These are phyloP conservation scores for Plebejus argus DNA, from an alignment of 2,888 invertebrate species.

Conservation along the genomic window DNA sequence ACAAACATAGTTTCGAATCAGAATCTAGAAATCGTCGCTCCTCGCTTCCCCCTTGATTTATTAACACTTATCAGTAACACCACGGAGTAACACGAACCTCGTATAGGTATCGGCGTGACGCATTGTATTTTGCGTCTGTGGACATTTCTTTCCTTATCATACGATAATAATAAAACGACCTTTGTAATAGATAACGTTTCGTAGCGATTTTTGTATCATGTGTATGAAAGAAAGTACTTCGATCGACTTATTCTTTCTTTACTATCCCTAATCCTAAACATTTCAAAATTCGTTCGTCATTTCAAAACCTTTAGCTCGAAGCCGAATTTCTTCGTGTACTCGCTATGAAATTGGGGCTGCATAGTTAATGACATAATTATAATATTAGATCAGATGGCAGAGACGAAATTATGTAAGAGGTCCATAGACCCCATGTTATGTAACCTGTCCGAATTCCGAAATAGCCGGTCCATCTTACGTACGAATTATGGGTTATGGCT, in stretches of 20 bases:
- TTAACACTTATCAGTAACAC: slow-evolving; percentile 27
- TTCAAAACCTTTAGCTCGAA: neutral
- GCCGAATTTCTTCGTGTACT: neutral
- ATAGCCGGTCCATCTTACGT: slow-evolving; percentile 3
- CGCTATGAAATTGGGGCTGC: neutral
- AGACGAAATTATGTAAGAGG: slow-evolving; percentile 25
- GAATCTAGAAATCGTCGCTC: slow-evolving; percentile 2
- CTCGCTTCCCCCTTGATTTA: slow-evolving; percentile 16
- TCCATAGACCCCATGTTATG: slow-evolving; percentile 22
- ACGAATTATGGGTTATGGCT: slow-evolving; percentile 14
- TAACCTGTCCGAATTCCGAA: slow-evolving; percentile 22
- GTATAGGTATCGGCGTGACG: slow-evolving; percentile 31
- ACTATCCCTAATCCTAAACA: neutral
- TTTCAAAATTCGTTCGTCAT: neutral
- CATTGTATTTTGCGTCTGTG: slow-evolving; percentile 31
- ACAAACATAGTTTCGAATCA: slow-evolving; percentile 6
- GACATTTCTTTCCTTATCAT: slow-evolving; percentile 50
- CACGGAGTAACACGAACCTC: too few species aligned
- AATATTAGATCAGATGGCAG: slow-evolving; percentile 13
- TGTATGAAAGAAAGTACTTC: slow-evolving; percentile 21
- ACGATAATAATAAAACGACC: slow-evolving; percentile 58
- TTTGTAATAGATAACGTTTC: slow-evolving; percentile 36
- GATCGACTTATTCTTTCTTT: neutral
- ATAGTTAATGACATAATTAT: slow-evolving; percentile 8
- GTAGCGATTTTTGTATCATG: neutral